These are phyloP conservation scores for Scomber scombrus DNA, from an alignment of 2,113 vertebrate genomes.

Conservation along the genomic window DNA sequence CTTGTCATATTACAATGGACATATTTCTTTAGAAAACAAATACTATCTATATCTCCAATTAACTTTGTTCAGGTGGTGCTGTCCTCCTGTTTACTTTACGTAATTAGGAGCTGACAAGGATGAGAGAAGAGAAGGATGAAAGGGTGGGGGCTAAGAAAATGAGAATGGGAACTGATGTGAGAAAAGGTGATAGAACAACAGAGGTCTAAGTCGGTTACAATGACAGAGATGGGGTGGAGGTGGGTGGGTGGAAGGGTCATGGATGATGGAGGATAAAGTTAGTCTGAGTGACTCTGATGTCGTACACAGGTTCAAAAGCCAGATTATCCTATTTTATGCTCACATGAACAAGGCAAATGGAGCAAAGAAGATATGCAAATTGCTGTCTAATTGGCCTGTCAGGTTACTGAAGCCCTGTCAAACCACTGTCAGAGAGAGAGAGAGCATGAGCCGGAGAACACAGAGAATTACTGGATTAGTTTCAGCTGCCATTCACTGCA, in stretches of 20 bases:
- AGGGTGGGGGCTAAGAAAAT: neutral
- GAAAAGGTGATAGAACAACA: slow-evolving; percentile 28
- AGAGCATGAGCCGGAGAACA: slow-evolving; percentile 41
- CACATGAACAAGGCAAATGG: slow-evolving; percentile 79
- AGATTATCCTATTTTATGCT: slow-evolving; percentile 83
- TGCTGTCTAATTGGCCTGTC: slow-evolving; percentile 85
- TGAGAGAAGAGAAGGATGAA: slow-evolving; percentile 3
- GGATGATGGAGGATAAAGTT: slow-evolving; percentile 61
- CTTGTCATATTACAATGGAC: neutral
- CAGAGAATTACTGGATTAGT: slow-evolving; percentile 71
- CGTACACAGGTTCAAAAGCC: slow-evolving; percentile 68
- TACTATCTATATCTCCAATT: neutral
- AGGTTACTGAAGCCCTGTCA: slow-evolving; percentile 73
- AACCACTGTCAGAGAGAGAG: slow-evolving; percentile 63
- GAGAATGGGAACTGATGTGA: slow-evolving; percentile 13
- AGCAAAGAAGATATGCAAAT: slow-evolving; percentile 84
- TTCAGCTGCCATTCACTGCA: slow-evolving; percentile 74
- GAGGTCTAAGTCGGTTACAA: slow-evolving; percentile 1
- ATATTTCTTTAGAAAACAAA: neutral
- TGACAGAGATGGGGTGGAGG: slow-evolving; percentile 2
- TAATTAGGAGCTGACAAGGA: slow-evolving; percentile 25
- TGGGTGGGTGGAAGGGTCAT: slow-evolving; percentile 27
- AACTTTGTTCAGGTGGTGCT: neutral
- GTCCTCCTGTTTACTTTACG: slow-evolving; percentile 5
- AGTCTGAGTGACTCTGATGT: slow-evolving; percentile 65